Evolutionary conservation across 64 coral and sea anemone species (phyloP).

Genomic region (Exaiptasia diaphana): DNA sequence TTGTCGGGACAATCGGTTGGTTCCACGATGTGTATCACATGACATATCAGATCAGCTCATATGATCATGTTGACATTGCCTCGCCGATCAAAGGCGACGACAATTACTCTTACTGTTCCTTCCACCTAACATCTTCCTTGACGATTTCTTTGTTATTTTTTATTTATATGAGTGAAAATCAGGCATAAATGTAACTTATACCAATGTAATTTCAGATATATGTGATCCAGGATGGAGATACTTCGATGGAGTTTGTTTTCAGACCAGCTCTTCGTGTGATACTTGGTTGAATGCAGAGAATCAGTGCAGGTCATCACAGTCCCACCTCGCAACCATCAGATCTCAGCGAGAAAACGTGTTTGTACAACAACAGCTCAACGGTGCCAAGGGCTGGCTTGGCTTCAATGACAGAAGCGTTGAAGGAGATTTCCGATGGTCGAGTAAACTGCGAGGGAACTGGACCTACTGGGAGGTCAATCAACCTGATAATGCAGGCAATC

Average conservation of each 20-base stretch:
- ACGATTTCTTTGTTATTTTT: neutral
- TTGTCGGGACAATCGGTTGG: no score
- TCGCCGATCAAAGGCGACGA: no score
- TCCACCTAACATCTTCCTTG: no score
- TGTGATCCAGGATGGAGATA: constrained; percentile 66
- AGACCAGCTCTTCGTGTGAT: constrained; percentile 14
- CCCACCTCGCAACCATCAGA: constrained; percentile 28
- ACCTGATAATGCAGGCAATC: neutral
- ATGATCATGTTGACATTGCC: no score
- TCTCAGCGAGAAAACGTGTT: constrained; percentile 42
- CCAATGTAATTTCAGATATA: constrained; percentile 22
- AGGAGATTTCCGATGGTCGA: constrained; percentile 28
- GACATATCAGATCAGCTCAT: no score
- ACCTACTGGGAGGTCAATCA: constrained; percentile 47
- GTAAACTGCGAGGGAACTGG: constrained; percentile 3
- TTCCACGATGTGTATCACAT: no score
- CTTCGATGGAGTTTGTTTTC: constrained; percentile 52
- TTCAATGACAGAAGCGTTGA: constrained; percentile 17
- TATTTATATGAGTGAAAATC: neutral
- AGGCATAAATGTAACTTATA: no score
- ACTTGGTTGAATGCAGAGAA: constrained; percentile 8
- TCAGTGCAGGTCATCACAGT: neutral
- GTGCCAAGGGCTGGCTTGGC: constrained; percentile 37
- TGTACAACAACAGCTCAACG: constrained; percentile 19
- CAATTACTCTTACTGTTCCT: no score